A percentile compares a stretch with the other conserved stretches of the same genome.
phyloP scores from a whole-genome alignment of 2,113 vertebrate genomes.

The Capreolus pygargus region DNA sequence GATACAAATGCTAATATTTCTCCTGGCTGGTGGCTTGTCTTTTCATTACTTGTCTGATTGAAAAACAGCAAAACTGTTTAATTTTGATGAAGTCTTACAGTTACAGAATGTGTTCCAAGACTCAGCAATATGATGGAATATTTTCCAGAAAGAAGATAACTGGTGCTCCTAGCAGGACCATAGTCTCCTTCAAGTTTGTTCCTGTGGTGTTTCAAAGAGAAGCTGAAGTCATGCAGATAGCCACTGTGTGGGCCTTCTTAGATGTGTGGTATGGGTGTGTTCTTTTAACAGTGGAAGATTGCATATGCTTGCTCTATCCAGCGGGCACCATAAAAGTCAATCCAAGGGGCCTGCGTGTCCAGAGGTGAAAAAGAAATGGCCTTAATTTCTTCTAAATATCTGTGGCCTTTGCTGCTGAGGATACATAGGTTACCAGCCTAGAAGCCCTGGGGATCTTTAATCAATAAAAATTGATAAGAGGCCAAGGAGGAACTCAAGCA shows the following conservation, averaged over 20 bases:
- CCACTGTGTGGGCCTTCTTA: neutral
- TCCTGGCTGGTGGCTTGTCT: neutral
- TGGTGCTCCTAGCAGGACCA: neutral
- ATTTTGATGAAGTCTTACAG: neutral
- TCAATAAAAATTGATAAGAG: neutral
- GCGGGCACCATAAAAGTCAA: neutral
- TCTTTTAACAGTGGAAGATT: neutral
- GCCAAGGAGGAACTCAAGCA: neutral
- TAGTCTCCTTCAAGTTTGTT: neutral
- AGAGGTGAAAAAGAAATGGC: neutral
- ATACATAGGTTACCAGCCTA: neutral
- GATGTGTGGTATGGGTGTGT: neutral
- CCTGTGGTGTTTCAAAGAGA: neutral
- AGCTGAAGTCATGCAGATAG: neutral
- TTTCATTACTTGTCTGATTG: neutral
- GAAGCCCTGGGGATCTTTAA: neutral
- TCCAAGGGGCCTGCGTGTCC: neutral
- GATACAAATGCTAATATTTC: neutral
- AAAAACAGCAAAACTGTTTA: neutral
- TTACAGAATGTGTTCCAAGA: neutral
- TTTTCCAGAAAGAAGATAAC: slow-evolving; percentile 10
- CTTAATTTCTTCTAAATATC: neutral
- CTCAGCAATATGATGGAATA: neutral
- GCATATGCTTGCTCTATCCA: neutral
- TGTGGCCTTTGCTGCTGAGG: neutral